Evolutionary conservation across 2,797 vertebrate species (phyloP), one percentile per base, ranked within the genome.

Genomic region (Sebastes baramenuke): DNA sequence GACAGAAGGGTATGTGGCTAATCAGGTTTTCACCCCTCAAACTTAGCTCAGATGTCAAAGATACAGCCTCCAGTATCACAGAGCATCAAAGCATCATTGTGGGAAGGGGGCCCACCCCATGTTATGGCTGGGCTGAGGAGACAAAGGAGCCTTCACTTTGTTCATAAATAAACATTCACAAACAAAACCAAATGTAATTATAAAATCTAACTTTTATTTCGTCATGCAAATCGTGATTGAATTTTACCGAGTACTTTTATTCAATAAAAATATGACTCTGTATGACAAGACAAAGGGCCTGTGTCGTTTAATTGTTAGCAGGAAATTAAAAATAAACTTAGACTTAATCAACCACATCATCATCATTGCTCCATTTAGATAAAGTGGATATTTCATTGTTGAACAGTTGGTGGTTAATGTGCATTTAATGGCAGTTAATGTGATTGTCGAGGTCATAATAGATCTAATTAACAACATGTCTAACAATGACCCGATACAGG

Each of bases 391-490:
- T 84, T 86, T 73, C 32, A 82, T 83, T 54, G 38, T 80, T 66
- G 14, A 90, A 54, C 77, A 64, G 67, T 71, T 75, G 56, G 80
- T 85, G 76, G 60, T 75, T 79, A 81, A 78, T 78, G 32, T 84
- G 80, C 64, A 72, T 90, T 86, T 82, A 76, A 87, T 87, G 85
- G 73, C 83, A 81, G 84, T 92, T 91, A 82, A 87, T 85, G 82
- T 65, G 84, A 86, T 65, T 76, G 81, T 83, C 83, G 76, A 83
- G 82, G 86, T 92, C 82, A 83, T 89, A 86, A 89, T 91, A 91
- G 87, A 89, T 93, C 85, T 86, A 90, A 90, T 93, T 92, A 89
- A 84, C 85, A 86, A 75, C 88, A 71, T 78, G 83, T 78, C 77
- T 76, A 91, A 93, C 92, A 92, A 91, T 92, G 90, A 88, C 81